Evolutionary conservation across 2,888 invertebrate species (phyloP), one percentile per base, ranked within the genome.

Genomic region (Drosophila nr. medialis): DNA sequence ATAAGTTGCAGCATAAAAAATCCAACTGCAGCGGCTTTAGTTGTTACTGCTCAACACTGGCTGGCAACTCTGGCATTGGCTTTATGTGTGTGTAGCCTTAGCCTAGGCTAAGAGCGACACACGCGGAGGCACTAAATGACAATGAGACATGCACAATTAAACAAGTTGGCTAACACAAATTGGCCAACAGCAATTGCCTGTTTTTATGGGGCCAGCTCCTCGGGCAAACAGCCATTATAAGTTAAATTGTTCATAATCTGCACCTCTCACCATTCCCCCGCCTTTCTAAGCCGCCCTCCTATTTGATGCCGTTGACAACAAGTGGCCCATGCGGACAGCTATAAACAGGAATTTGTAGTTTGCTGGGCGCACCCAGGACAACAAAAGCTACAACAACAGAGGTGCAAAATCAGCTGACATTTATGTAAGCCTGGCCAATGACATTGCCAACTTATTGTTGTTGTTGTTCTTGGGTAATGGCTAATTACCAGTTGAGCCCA

Each of bases 141-240:
- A 76, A 48, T 72, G 72, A 75, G 83, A 87, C 85, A 87, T 87
- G 87, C 83, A 87, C 87, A 85, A 85, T 87, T 85, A 87, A 87
- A 79, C 76, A 77, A 69, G 77, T 64, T 69, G 67, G 71, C 70
- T 72, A 74, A 72, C 64, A 72, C 59, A 73, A 82, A 75, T 87
- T 85, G 79, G 72, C 45, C 45, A 75, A 72, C 66, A 64, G 64
- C 80, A 84, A 84, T 75, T 71, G 71, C 45, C 50, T 49, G 49
- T 32, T 50, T 59, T 65, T 72, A 62, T 56, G 45, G 62, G 59
- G 59, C 55, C 55, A 65, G 61, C 64, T 79, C 56, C 70, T 64
- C 51, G 38, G 7, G 34, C 24, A 53, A 51, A 64, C 61, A 40
- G 29, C 49, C 51, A 72, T 45, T 45, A 45, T 24, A 45, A 24